Conservation (phyloP, 1,140 invertebrate species). For the Galleria mellonella region DNA sequence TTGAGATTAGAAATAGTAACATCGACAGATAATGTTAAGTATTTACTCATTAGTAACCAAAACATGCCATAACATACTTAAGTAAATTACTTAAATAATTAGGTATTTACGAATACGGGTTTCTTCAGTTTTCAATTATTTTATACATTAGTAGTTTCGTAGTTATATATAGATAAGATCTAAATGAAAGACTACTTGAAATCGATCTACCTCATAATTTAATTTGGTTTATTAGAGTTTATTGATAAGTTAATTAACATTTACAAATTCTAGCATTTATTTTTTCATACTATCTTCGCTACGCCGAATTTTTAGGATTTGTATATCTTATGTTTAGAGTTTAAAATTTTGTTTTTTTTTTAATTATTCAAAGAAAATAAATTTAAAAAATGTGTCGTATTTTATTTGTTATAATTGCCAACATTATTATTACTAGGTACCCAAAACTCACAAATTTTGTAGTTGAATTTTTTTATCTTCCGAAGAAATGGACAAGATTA, state of each 20-base stretch:
- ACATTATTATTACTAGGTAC: too few species aligned
- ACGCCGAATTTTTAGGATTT: conserved; percentile 47
- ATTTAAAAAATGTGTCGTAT: conserved; percentile 39
- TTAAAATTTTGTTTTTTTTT: conserved; percentile 66
- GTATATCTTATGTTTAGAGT: conserved; percentile 65
- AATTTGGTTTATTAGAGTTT: conserved; percentile 61
- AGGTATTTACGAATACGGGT: conserved; percentile 34
- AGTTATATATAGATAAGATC: conserved; percentile 48
- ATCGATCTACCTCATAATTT: conserved; percentile 71
- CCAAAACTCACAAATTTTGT: too few species aligned
- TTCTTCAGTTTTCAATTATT: conserved; percentile 44
- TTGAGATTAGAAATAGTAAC: too few species aligned
- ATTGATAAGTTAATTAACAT: conserved; percentile 63
- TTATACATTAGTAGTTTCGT: conserved; percentile 20
- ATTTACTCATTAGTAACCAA: too few species aligned
- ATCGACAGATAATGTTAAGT: too few species aligned
- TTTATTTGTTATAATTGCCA: background rate
- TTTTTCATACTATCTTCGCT: conserved; percentile 38
- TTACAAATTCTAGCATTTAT: conserved; percentile 57
- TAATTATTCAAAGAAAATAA: conserved; percentile 67
- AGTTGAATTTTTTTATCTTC: too few species aligned
- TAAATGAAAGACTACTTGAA: conserved; percentile 63
- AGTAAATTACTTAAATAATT: conserved; percentile 36
- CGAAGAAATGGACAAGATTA: too few species aligned
- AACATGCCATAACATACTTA: conserved; percentile 3